Evolutionary conservation across 2,888 invertebrate genomes (phyloP).

Genomic region (Agriopis leucophaearia): DNA sequence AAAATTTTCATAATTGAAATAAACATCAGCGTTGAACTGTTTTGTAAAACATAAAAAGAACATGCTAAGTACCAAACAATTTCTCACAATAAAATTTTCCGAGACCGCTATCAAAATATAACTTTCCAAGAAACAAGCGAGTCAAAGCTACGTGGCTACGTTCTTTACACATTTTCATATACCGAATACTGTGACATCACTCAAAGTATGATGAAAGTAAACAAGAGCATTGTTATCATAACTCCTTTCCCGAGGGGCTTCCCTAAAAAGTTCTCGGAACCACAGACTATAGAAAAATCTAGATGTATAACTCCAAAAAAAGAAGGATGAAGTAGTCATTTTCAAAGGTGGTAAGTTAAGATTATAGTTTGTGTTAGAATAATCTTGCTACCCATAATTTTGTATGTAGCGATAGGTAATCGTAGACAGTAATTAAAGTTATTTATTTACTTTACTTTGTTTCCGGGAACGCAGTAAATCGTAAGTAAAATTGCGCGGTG

Average conservation of each 20-base stretch:
- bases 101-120: not conserved
- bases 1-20: not conserved
- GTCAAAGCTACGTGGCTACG: conserved; percentile 47
- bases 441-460: no score
- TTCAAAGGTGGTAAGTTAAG: no score
- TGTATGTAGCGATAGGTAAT: no score
- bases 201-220: conserved; percentile 59
- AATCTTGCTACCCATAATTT: no score
- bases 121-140: conserved; percentile 40
- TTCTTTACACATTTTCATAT: conserved; percentile 53
- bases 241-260: conserved; percentile 50
- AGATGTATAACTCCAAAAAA: conserved; percentile 4
- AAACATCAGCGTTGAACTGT: not conserved
- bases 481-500: no score
- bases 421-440: no score
- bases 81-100: not conserved
- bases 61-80: not conserved
- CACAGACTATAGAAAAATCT: not conserved
- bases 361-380: no score
- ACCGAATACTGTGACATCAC: conserved; percentile 53
- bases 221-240: conserved; percentile 61
- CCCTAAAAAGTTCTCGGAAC: conserved; percentile 52
- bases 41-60: not conserved
- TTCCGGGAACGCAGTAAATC: no score
- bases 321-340: no score